Evolutionary conservation across 2,113 vertebrate genomes (phyloP).

Genomic region (Montifringilla adamsi): DNA sequence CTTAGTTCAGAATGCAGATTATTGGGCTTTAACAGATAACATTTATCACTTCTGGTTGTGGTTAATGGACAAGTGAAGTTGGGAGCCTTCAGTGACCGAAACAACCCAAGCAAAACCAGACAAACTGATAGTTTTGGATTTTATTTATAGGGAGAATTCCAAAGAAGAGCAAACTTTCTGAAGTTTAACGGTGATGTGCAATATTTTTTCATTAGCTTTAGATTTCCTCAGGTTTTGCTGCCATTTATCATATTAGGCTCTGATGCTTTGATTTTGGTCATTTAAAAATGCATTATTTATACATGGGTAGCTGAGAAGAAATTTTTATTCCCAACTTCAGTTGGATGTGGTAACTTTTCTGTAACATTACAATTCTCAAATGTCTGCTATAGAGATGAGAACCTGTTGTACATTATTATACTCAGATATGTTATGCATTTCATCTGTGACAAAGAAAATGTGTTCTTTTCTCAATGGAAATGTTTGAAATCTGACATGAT

Average conservation of each 20-base stretch:
- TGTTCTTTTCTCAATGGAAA: constrained; percentile 27
- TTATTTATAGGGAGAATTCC: background rate
- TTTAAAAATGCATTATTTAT: background rate
- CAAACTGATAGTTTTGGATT: background rate
- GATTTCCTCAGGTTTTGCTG: background rate
- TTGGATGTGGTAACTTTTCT: background rate
- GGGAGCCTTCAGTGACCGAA: background rate
- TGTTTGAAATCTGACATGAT: constrained; percentile 20
- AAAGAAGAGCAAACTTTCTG: background rate
- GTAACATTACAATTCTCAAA: background rate
- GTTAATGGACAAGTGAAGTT: background rate
- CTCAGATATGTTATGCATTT: background rate
- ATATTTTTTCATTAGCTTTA: background rate
- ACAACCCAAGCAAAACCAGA: background rate
- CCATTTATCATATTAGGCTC: background rate
- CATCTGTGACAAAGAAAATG: background rate
- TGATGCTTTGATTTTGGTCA: background rate
- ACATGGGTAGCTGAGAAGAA: background rate
- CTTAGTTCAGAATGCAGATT: background rate
- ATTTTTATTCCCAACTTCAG: background rate
- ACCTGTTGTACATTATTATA: background rate
- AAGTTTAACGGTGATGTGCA: background rate
- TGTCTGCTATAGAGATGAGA: background rate
- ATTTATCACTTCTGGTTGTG: background rate
- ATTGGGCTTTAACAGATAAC: background rate